These are phyloP conservation scores for Cryptophagus acutangulus DNA, from an alignment of 2,888 invertebrate species.

Conservation along the genomic window DNA sequence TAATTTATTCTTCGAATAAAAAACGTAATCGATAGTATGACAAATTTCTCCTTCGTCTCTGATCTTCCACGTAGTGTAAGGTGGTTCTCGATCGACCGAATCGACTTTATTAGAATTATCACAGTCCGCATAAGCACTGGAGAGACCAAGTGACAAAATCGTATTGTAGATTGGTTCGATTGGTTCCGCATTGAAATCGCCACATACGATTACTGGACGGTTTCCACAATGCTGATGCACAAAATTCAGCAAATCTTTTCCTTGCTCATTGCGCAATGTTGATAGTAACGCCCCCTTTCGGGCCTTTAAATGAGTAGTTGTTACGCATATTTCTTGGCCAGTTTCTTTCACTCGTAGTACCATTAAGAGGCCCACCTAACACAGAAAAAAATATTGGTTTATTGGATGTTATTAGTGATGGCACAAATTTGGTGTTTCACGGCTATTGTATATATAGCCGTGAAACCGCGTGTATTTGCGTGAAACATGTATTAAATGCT, in stretches of 20 bases:
- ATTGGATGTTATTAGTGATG: too few relatives aligned
- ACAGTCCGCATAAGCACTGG: conserved; percentile 54
- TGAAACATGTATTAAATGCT: too few relatives aligned
- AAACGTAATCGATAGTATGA: conserved; percentile 72
- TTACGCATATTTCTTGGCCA: conserved; percentile 59
- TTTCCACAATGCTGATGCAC: conserved; percentile 48
- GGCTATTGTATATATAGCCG: too few relatives aligned
- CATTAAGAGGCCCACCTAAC: conserved; percentile 57
- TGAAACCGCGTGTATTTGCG: too few relatives aligned
- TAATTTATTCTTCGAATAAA: conserved; percentile 56
- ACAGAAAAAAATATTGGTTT: too few relatives aligned
- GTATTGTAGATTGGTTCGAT: conserved; percentile 64
- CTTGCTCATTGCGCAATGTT: conserved; percentile 66
- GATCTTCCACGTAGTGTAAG: conserved; percentile 73
- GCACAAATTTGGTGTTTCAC: too few relatives aligned
- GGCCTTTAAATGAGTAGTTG: conserved; percentile 72
- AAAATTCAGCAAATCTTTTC: conserved; percentile 61
- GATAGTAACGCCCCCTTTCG: conserved; percentile 62
- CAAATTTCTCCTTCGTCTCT: conserved; percentile 66
- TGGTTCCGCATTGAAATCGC: conserved; percentile 75
- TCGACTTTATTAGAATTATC: conserved; percentile 20
- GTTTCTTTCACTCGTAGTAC: conserved; percentile 53
- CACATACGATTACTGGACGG: conserved; percentile 62
- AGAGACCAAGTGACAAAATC: conserved; percentile 49
- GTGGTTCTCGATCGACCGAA: conserved; percentile 53